Evolutionary conservation across 2,888 invertebrate species (phyloP), one percentile per base, ranked within the genome.

Genomic region (Dichetophora obliterata): DNA sequence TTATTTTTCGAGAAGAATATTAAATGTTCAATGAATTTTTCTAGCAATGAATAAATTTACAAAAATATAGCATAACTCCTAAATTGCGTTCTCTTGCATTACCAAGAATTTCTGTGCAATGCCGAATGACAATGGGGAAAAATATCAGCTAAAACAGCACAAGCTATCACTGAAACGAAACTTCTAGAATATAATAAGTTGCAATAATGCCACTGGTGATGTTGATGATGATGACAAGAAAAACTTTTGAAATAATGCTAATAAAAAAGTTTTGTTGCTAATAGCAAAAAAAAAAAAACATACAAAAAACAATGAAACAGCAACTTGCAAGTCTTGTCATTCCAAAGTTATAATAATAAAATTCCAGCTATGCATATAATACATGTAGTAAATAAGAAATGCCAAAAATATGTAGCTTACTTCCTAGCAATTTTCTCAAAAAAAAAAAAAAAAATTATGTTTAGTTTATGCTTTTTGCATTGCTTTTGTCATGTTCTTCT

Each of bases 231-330:
- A 27, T 24, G 68, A 43, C 43, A 43, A 6, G 57, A 37, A 48
- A 48, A 68, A 19, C 50, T 68, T 68, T 68, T 68, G 22, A 43
- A 48, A 9, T 22, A 27, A 68, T 68, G 22, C 27, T 59, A 37
- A 65, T 65, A 43, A 65, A 65, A 65, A 65, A 65, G 43, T 65
- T 65, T 59, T 34, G 9, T 43, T 6, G 34, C 34, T 22, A 63
- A 65, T 34, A 37, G 22, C 8, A 19, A 65, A 65, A 65, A 65
- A 9, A 37, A 22, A 65, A 37, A 31, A 31, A 31, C n/a, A n/a
- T 6, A 59, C 31, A 59, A 14, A 27, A 27, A 27, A 65, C n/a
- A 37, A 2, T 22, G 37, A 34, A 65, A 65, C 19, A 37, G 27
- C 22, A 59, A 59, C 59, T 19, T 19, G 22, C 19, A 19, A 22